Evolutionary conservation across 2,113 vertebrate genomes (phyloP), one percentile per base, ranked within the genome.

Genomic region (Entelurus aequoreus): DNA sequence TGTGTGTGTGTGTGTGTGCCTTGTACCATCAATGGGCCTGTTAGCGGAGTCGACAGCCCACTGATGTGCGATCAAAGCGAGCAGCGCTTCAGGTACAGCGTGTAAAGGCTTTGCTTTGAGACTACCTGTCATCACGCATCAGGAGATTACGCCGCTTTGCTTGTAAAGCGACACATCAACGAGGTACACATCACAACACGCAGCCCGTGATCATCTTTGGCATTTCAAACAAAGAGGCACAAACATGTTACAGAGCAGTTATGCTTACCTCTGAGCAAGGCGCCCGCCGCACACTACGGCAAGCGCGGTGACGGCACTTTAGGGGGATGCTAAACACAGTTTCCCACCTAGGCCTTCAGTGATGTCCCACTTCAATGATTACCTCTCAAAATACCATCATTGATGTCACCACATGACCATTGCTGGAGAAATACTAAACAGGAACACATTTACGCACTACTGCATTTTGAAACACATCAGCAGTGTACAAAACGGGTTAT

Each of bases 111-210:
- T 78, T 80, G 85, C 85, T 87, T 69, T 77, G 83, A 89, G 85
- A 80, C 79, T 81, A 88, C 86, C 87, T 89, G 88, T 88, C 85
- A 88, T 78, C 80, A 42, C 82, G 63, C 80, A 87, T 87, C 84
- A 84, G 71, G 73, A 80, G 85, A 84, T 84, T 85, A 87, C 14
- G 44, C 42, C 49, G 70, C 73, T 78, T 68, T 77, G 62, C 77
- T 63, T 81, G 79, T 66, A 75, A 85, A 82, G 63, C 68, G 76
- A 79, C 77, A 81, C 78, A 79, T 86, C 79, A 84, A 76, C 69
- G 80, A 77, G 78, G 74, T 75, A 60, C 76, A 74, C 48, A 73
- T 75, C 81, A 75, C 77, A 40, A 83, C 76, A 61, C 68, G 37
- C 48, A 65, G 78, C 79, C 52, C 5, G 8, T 64, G 77, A 84